A percentile compares a stretch with the other conserved stretches of the same genome.
Evolutionary conservation across 2,113 vertebrate species (phyloP).

Genomic region (Gymnobelideus leadbeateri): DNA sequence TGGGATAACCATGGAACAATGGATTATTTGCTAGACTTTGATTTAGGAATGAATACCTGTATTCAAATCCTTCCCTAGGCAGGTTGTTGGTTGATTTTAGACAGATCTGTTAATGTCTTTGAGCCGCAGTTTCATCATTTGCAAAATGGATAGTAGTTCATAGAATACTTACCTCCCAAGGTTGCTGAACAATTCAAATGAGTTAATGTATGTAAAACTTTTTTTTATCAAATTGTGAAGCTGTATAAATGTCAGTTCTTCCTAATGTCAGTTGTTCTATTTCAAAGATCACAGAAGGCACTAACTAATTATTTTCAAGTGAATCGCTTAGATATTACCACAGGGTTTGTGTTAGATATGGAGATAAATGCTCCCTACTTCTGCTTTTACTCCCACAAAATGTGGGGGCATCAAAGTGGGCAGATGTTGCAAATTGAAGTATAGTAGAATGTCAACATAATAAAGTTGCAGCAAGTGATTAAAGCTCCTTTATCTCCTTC

Average conservation of each 20-base stretch:
- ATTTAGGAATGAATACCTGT: background rate
- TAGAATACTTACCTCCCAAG: background rate
- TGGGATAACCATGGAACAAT: background rate
- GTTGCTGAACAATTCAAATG: background rate
- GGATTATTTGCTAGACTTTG: background rate
- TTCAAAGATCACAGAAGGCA: background rate
- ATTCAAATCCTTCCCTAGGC: background rate
- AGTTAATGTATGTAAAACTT: background rate
- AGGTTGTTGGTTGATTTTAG: background rate
- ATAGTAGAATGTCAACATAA: background rate
- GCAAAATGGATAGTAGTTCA: background rate
- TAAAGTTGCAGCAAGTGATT: background rate
- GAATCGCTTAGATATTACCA: background rate
- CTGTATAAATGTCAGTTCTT: background rate
- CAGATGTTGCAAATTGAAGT: background rate
- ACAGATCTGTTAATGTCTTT: background rate
- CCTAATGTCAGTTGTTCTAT: background rate
- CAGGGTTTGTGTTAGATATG: background rate
- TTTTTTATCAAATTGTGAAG: background rate
- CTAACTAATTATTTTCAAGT: background rate
- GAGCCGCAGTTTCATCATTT: background rate
- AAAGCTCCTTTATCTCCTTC: background rate
- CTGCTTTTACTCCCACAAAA: background rate
- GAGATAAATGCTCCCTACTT: background rate
- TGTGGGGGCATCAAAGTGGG: background rate